phyloP scores from a whole-genome alignment of 1,140 invertebrate species.

The Drosophila arizonae region DNA sequence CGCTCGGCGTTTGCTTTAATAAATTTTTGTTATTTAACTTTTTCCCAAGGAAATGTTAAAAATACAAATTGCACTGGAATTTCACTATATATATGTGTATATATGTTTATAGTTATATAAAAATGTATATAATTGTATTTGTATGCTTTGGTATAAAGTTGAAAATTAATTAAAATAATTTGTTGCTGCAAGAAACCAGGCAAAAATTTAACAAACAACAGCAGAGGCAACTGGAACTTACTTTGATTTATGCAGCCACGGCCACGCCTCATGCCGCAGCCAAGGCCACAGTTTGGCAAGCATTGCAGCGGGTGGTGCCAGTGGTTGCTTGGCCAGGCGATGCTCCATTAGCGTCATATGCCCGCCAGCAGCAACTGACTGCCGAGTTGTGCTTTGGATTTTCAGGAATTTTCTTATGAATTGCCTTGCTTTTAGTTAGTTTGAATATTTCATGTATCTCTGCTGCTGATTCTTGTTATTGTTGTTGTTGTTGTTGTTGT shows the following conservation, averaged over 20 bases:
- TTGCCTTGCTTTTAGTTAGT: constrained; percentile 57
- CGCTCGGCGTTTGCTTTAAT: not conserved
- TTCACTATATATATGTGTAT: not conserved
- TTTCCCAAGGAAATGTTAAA: too few relatives aligned
- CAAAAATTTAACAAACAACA: constrained; percentile 8
- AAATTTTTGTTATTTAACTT: not conserved
- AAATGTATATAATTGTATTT: not conserved
- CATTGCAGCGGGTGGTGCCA: constrained; percentile 33
- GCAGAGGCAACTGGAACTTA: constrained; percentile 47
- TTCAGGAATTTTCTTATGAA: constrained; percentile 61
- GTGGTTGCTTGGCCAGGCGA: constrained; percentile 33
- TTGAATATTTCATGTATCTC: constrained; percentile 56
- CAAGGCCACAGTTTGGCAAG: constrained; percentile 44
- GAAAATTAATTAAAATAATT: constrained; percentile 48
- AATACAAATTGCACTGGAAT: too few relatives aligned
- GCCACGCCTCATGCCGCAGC: constrained; percentile 54
- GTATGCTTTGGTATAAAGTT: not conserved
- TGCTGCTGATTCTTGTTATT: constrained; percentile 38
- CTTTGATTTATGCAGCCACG: constrained; percentile 74
- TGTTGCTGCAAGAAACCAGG: not conserved
- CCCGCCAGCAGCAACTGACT: constrained; percentile 37
- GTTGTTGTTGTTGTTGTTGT: constrained; percentile 6
- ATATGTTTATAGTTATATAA: not conserved
- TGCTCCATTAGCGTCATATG: constrained; percentile 66
- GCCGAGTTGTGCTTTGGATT: constrained; percentile 36